Conservation (phyloP, 2,888 invertebrate species). For the Brachyopa scutellaris region DNA sequence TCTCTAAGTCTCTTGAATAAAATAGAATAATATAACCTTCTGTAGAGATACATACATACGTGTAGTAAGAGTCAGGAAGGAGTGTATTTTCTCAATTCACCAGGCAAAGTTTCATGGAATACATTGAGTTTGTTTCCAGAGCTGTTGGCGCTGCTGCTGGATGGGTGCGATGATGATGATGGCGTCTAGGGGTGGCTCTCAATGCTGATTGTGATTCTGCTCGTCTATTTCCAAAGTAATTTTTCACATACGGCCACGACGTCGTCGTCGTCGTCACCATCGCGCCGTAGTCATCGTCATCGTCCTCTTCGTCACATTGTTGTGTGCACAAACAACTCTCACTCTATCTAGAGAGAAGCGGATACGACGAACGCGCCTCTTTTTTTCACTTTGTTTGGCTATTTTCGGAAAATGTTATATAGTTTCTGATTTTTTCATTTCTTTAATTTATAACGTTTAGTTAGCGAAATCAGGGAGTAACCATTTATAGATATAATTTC, state of each 20-base stretch:
- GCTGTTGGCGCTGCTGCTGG: slow-evolving; percentile 34
- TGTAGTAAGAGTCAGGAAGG: slow-evolving; percentile 16
- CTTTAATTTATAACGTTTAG: background rate
- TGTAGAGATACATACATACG: slow-evolving; percentile 47
- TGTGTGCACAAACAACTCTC: slow-evolving; percentile 46
- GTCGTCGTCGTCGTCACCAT: slow-evolving; percentile 31
- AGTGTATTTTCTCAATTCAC: slow-evolving; percentile 21
- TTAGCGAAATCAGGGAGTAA: slow-evolving; percentile 1
- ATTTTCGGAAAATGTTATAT: slow-evolving; percentile 38
- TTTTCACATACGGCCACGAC: slow-evolving; percentile 47
- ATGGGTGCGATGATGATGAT: slow-evolving; percentile 42
- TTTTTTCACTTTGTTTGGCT: slow-evolving; percentile 36
- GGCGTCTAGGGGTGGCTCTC: slow-evolving; percentile 54
- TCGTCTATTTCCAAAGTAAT: slow-evolving; percentile 51
- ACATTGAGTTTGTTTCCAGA: slow-evolving; percentile 43
- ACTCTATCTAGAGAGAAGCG: slow-evolving; percentile 52
- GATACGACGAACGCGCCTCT: slow-evolving; percentile 66
- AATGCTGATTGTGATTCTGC: slow-evolving; percentile 55
- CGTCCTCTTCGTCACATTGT: slow-evolving; percentile 37
- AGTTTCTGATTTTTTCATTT: background rate
- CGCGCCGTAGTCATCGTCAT: background rate
- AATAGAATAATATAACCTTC: slow-evolving; percentile 69
- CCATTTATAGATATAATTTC: no score
- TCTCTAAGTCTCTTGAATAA: slow-evolving; percentile 32
- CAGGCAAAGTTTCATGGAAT: slow-evolving; percentile 32